phyloP scores from a whole-genome alignment of 2,113 vertebrate genomes.

The Atherinomorus stipes region DNA sequence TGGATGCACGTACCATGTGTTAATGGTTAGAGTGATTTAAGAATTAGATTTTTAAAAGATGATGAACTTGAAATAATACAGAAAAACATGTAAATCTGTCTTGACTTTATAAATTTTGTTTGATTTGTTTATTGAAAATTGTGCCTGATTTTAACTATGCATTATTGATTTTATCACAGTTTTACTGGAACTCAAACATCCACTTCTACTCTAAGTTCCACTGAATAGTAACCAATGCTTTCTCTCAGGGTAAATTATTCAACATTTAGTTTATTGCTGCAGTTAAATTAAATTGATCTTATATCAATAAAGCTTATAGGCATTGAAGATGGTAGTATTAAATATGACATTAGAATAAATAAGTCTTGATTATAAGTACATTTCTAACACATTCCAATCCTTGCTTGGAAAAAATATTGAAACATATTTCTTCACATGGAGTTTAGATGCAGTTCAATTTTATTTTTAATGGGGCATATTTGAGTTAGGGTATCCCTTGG shows the following conservation, averaged over 20 bases:
- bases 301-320: too few relatives aligned
- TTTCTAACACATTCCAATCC: too few relatives aligned
- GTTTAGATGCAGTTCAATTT: neutral
- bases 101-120: neutral
- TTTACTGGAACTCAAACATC: neutral
- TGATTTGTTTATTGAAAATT: too few relatives aligned
- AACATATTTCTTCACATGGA: too few relatives aligned
- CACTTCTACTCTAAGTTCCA: neutral
- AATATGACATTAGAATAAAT: too few relatives aligned
- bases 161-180: neutral
- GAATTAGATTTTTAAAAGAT: neutral
- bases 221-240: neutral
- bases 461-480: too few relatives aligned
- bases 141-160: neutral
- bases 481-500: too few relatives aligned
- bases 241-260: neutral
- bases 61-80: neutral
- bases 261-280: too few relatives aligned
- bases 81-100: neutral
- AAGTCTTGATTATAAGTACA: too few relatives aligned
- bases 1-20: neutral
- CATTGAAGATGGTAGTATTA: too few relatives aligned
- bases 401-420: too few relatives aligned
- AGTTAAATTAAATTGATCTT: too few relatives aligned
- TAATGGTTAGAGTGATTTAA: neutral